Percentiles rank a stretch among this genome's conserved stretches.
Conservation (phyloP, 2,797 vertebrate genomes). For the Galagoides demidoff region DNA sequence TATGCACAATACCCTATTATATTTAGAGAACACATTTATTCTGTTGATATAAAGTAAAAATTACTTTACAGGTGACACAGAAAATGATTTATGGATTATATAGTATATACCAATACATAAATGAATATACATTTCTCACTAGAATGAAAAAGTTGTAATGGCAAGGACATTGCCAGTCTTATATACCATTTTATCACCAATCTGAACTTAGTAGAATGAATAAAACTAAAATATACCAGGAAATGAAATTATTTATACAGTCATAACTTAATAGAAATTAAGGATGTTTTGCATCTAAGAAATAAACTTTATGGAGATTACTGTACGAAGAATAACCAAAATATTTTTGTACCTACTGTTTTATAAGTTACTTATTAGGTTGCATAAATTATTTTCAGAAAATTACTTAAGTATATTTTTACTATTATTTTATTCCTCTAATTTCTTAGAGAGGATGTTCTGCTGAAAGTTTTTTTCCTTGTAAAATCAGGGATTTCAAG, state of each 20-base stretch:
- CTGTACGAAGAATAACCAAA: background rate
- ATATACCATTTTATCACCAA: background rate
- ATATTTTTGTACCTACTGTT: constrained; percentile 28
- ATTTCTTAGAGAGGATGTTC: constrained; percentile 35
- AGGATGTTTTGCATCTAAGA: background rate
- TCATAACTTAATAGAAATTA: constrained; percentile 35
- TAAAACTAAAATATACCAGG: constrained; percentile 30
- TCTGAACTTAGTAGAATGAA: constrained; percentile 12
- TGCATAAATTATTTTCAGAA: constrained; percentile 35
- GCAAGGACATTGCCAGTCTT: background rate
- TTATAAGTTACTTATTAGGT: background rate
- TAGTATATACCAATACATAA: background rate
- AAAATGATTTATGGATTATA: background rate
- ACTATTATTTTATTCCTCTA: background rate
- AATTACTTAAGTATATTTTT: constrained; percentile 48
- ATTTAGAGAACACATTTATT: background rate
- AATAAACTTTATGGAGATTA: constrained; percentile 12
- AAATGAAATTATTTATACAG: constrained; percentile 24
- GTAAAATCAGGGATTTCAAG: constrained; percentile 49
- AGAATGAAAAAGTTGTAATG: background rate
- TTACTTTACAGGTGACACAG: background rate
- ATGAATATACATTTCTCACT: background rate
- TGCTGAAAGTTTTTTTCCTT: constrained; percentile 21
- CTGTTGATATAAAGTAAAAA: background rate
- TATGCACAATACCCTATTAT: background rate